Percentiles rank a stretch among this genome's conserved stretches.
These are phyloP conservation scores for Orchestia grillus DNA, from an alignment of 1,140 invertebrate genomes.

Conservation along the genomic window DNA sequence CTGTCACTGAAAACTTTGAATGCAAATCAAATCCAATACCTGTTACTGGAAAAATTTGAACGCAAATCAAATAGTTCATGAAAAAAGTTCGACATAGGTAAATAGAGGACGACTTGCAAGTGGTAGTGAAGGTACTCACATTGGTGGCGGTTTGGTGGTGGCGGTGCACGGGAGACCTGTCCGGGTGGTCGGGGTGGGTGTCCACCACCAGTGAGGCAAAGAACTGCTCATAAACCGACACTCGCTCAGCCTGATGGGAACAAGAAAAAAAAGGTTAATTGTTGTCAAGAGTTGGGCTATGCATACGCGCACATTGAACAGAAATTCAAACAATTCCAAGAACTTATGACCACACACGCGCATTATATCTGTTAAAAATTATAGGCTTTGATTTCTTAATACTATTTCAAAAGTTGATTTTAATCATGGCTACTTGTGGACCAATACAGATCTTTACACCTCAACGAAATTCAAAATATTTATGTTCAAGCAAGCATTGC, in stretches of 20 bases:
- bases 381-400: too few relatives aligned
- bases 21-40: too few relatives aligned
- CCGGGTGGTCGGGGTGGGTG: conserved; percentile 67
- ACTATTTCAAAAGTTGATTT: too few relatives aligned
- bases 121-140: conserved; percentile 48
- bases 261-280: background rate
- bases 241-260: conserved; percentile 62
- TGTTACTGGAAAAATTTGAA: too few relatives aligned
- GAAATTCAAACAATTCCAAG: too few relatives aligned
- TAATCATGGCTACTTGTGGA: too few relatives aligned
- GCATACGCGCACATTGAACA: background rate
- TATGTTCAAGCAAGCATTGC: background rate
- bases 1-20: too few relatives aligned
- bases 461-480: background rate
- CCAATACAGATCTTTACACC: background rate
- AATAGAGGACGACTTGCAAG: too few relatives aligned
- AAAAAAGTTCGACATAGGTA: too few relatives aligned
- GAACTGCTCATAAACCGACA: conserved; percentile 66
- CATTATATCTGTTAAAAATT: too few relatives aligned
- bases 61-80: too few relatives aligned
- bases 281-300: background rate
- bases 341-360: too few relatives aligned
- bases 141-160: conserved; percentile 64
- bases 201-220: conserved; percentile 65
- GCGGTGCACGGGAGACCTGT: conserved; percentile 59